Evolutionary conservation across 2,113 vertebrate species (phyloP).

Genomic region (Lophius piscatorius): DNA sequence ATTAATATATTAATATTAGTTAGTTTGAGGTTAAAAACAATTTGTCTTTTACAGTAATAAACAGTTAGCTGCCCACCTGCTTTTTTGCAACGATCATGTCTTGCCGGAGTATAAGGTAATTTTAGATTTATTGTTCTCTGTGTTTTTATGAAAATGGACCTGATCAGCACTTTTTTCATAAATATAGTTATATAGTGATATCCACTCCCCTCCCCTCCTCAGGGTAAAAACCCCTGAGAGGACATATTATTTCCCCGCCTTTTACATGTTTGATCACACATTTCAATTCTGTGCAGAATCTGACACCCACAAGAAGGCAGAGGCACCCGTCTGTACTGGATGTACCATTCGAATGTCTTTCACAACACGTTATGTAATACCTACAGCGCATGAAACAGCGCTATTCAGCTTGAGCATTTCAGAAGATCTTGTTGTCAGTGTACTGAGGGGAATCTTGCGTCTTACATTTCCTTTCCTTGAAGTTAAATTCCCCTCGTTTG

Average conservation of each 20-base stretch:
- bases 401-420: constrained; percentile 33
- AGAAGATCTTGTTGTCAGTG: constrained; percentile 27
- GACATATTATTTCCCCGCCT: not conserved
- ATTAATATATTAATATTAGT: not conserved
- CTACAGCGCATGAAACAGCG: constrained; percentile 22
- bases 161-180: no score
- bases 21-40: no score
- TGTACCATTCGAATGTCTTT: constrained; percentile 46
- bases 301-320: constrained; percentile 58
- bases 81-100: not conserved
- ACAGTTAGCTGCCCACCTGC: not conserved
- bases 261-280: constrained; percentile 47
- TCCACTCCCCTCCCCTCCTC: not conserved
- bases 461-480: constrained; percentile 47
- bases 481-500: constrained; percentile 33
- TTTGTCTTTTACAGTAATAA: not conserved
- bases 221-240: not conserved
- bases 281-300: constrained; percentile 65
- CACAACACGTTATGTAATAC: constrained; percentile 58
- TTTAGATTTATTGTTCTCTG: not conserved
- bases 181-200: no score
- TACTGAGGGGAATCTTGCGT: constrained; percentile 51
- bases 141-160: no score
- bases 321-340: constrained; percentile 36
- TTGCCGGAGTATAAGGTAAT: not conserved